These are phyloP conservation scores for Leptopilina drosophilae DNA, from an alignment of 2,888 invertebrate species.

Conservation along the genomic window DNA sequence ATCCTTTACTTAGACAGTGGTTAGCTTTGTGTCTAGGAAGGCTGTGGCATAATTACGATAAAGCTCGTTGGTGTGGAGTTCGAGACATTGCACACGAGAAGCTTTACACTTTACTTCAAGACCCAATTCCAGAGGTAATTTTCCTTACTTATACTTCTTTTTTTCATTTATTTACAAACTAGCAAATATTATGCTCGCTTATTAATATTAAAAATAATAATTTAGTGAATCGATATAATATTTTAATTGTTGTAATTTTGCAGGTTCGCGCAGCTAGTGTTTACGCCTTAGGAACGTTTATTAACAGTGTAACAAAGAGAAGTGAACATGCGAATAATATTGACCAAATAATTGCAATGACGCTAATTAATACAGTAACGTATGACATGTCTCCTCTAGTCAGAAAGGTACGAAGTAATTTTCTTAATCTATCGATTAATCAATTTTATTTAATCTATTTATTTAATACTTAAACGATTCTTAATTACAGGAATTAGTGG, in stretches of 20 bases:
- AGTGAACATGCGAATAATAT: conserved; percentile 96
- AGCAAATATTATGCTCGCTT: too few species aligned
- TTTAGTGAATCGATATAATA: too few species aligned
- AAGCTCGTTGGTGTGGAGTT: conserved; percentile 96
- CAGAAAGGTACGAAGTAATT: conserved; percentile 79
- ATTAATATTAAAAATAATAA: too few species aligned
- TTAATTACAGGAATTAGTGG: conserved; percentile 84
- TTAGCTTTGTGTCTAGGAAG: conserved; percentile 93
- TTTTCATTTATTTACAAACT: too few species aligned
- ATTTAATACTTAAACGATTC: too few species aligned
- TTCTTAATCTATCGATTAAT: background rate
- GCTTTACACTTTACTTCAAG: conserved; percentile 87
- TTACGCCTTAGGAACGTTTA: conserved; percentile 95
- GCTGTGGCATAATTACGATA: conserved; percentile 93
- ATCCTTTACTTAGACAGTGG: conserved; percentile 88
- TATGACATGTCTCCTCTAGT: conserved; percentile 94
- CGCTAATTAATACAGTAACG: conserved; percentile 86
- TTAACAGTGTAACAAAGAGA: conserved; percentile 89
- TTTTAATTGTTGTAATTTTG: conserved; percentile 29
- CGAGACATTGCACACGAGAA: conserved; percentile 98
- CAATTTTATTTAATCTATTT: too few species aligned
- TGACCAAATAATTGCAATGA: conserved; percentile 94
- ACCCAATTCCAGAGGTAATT: conserved; percentile 90
- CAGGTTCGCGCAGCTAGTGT: conserved; percentile 94
- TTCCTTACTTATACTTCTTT: conserved; percentile 13